A percentile compares a stretch with the other conserved stretches of the same genome.
phyloP scores from a whole-genome alignment of 2,113 vertebrate species.

The Paraplagusia blochii region DNA sequence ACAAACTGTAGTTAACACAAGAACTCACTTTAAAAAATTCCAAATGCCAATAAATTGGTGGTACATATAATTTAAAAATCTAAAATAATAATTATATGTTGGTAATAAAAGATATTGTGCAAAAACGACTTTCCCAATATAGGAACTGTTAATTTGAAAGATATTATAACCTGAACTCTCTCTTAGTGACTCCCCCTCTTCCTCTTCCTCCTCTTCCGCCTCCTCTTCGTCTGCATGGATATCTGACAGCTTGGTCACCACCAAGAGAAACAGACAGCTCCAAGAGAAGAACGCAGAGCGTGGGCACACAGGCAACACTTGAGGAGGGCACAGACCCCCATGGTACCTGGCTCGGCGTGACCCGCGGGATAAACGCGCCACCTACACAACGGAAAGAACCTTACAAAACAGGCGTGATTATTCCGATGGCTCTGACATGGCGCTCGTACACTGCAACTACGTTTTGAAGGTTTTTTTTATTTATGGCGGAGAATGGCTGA shows the following conservation, averaged over 20 bases:
- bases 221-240: slow-evolving; percentile 33
- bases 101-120: too few species aligned
- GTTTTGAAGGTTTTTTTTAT: slow-evolving; percentile 69
- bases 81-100: too few species aligned
- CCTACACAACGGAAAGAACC: slow-evolving; percentile 73
- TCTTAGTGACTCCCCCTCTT: slow-evolving; percentile 8
- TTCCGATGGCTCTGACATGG: slow-evolving; percentile 63
- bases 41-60: too few species aligned
- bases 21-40: too few species aligned
- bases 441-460: slow-evolving; percentile 53
- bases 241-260: slow-evolving; percentile 45
- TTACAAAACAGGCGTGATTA: slow-evolving; percentile 63
- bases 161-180: slow-evolving; percentile 20
- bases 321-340: slow-evolving; percentile 56
- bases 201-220: slow-evolving; percentile 15
- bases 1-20: too few species aligned
- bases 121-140: too few species aligned
- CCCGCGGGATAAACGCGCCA: slow-evolving; percentile 72
- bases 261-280: slow-evolving; percentile 47
- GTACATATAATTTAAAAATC: too few species aligned
- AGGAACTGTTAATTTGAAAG: slow-evolving; percentile 44
- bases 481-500: slow-evolving; percentile 56
- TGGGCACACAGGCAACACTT: slow-evolving; percentile 62
- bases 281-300: slow-evolving; percentile 45
- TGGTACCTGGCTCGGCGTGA: slow-evolving; percentile 59